These are phyloP conservation scores for Spatula clypeata DNA, from an alignment of 2,797 vertebrate species.

Conservation along the genomic window DNA sequence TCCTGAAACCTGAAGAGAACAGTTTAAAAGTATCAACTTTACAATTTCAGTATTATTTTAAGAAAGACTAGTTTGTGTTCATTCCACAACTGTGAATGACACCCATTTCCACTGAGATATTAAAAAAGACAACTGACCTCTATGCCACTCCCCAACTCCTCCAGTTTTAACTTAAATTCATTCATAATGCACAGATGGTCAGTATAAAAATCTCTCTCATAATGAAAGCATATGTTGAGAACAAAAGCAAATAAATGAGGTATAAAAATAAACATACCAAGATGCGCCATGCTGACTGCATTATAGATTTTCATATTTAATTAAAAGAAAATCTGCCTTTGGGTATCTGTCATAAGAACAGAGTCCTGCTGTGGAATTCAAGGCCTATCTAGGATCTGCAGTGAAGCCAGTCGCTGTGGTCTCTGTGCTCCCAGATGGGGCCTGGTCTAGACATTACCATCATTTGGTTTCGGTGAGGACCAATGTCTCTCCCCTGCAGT, in stretches of 20 bases:
- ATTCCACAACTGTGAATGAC: neutral
- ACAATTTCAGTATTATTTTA: neutral
- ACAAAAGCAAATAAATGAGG: conserved; percentile 44
- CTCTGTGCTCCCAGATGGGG: neutral
- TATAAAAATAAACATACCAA: conserved; percentile 52
- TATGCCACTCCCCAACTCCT: neutral
- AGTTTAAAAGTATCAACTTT: neutral
- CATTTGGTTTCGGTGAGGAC: accelerated
- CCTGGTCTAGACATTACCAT: accelerated
- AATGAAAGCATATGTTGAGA: conserved; percentile 24
- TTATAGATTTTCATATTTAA: conserved; percentile 56
- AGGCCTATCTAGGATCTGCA: neutral
- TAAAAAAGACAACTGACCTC: neutral
- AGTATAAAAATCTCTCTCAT: conserved; percentile 7
- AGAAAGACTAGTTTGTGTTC: neutral
- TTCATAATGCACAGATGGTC: conserved; percentile 5
- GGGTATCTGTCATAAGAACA: conserved; percentile 14
- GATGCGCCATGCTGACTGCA: conserved; percentile 30
- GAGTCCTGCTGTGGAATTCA: neutral
- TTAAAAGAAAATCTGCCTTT: conserved; percentile 46
- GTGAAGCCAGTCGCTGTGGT: accelerated
- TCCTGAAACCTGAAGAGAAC: neutral
- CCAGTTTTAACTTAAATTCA: neutral
- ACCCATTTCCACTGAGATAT: neutral
- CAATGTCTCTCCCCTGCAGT: accelerated